Conservation (phyloP, 35 echinoderm and acorn worm genomes). For the Hemicentrotus pulcherrimus region DNA sequence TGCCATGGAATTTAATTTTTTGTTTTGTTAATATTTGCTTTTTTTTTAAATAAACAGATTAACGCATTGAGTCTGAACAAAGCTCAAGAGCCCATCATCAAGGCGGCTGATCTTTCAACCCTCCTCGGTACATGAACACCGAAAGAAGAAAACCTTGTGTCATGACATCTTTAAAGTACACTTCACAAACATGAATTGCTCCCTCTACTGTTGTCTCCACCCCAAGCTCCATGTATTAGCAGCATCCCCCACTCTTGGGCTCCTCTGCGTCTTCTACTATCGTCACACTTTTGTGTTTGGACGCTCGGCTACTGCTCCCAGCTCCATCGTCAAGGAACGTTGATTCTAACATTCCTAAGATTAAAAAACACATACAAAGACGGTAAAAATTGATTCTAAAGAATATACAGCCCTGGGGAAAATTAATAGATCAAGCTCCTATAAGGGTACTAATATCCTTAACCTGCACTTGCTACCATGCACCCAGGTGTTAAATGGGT, state of each 20-base stretch:
- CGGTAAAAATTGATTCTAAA: not conserved
- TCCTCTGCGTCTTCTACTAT: slow-evolving; percentile 90
- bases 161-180: not conserved
- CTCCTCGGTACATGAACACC: not conserved
- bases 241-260: slow-evolving; percentile 67
- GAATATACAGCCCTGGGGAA: too few species aligned
- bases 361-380: not conserved
- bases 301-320: slow-evolving; percentile 23
- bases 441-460: too few species aligned
- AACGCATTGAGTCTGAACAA: not conserved
- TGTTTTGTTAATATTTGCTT: not conserved
- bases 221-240: slow-evolving; percentile 38
- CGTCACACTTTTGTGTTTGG: slow-evolving; percentile 85
- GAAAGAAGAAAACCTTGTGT: not conserved
- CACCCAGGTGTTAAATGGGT: too few species aligned
- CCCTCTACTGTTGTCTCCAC: not conserved
- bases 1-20: too few species aligned
- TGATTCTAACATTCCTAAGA: slow-evolving; percentile 65
- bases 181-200: not conserved
- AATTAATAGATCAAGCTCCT: too few species aligned
- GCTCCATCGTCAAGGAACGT: slow-evolving; percentile 52
- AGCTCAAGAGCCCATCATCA: not conserved
- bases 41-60: not conserved
- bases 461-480: too few species aligned
- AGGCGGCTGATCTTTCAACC: not conserved